A percentile compares a stretch with the other conserved stretches of the same genome.
phyloP scores from a whole-genome alignment of 2,888 invertebrate species.

The Cataglyphis cursor region DNA sequence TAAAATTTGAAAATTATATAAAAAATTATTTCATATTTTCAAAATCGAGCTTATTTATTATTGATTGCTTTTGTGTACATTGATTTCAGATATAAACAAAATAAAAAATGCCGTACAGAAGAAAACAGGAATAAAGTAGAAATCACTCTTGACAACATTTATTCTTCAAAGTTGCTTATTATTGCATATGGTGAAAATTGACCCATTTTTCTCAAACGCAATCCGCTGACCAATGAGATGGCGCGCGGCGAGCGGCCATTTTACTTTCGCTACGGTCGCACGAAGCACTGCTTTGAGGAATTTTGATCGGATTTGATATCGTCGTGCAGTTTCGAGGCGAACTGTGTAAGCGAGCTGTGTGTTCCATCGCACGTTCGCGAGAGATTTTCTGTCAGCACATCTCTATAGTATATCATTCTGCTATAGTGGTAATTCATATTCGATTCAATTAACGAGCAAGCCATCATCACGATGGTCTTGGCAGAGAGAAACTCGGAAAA shows the following conservation, averaged over 20 bases:
- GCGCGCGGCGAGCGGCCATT: slow-evolving; percentile 74
- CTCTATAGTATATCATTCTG: neutral
- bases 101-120: neutral
- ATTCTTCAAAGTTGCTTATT: neutral
- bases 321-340: slow-evolving; percentile 19
- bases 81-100: neutral
- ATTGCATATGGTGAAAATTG: neutral
- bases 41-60: neutral
- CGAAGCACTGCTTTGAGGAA: slow-evolving; percentile 71
- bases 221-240: slow-evolving; percentile 26
- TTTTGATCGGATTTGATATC: slow-evolving; percentile 47
- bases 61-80: neutral
- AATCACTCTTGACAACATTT: neutral
- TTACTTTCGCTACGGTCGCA: slow-evolving; percentile 84
- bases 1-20: neutral
- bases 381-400: neutral
- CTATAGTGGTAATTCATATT: neutral
- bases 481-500: slow-evolving; percentile 95
- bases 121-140: neutral
- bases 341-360: slow-evolving; percentile 7
- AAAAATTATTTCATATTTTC: neutral
- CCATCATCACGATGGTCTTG: slow-evolving; percentile 90
- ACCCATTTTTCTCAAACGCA: neutral
- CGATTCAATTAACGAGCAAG: slow-evolving; percentile 69
- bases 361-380: neutral